Base-by-base conservation (phyloP, 2,113 vertebrate genomes). In the Prochilodus magdalenae region DNA sequence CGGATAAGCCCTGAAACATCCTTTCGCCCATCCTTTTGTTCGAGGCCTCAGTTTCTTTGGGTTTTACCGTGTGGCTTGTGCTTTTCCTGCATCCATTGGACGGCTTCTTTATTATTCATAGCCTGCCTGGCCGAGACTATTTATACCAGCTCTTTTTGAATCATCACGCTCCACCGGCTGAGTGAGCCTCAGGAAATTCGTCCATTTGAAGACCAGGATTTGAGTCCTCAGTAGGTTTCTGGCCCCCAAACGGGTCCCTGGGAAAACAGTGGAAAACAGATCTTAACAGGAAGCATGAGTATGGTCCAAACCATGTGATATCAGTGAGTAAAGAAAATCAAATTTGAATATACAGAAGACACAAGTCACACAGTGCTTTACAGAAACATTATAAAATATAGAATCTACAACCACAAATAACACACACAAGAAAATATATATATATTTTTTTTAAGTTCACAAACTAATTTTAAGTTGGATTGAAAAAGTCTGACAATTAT, bases 41-140 rank as follows among this genome's bases (percentile, higher is more conserved):
- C 15, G 24, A 12, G 27, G 57, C 27, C 16, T 24, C 16, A 20
- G 24, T 24, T 22, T 18, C 6, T 22, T 73, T 30, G 72, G 49
- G 16, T 22, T n/a, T 67, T 30, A 74, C 77, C 82, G 51, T 83
- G 81, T 49, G 60, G 81, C 81, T 76, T 75, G 82, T 84, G 83
- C 83, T 53, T 79, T 75, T 87, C 87, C 85, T 76, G 84, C 87
- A 89, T 89, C 76, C 72, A 67, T 20, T 84, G 81, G 77, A 83
- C 20, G 74, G 72, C 89, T 93, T 83, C 69, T 87, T 81, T 85
- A 93, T 94, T 93, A 93, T 94, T 94, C 88, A 94, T 92, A 86
- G 88, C 47, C 86, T 86, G 77, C 78, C 73, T 84, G 71, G 57
- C 83, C 59, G 72, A 85, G 81, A 83, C 90, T 93, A 92, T 94